phyloP scores from a whole-genome alignment of 2,113 vertebrate species.

The Oreotrochilus melanogaster region DNA sequence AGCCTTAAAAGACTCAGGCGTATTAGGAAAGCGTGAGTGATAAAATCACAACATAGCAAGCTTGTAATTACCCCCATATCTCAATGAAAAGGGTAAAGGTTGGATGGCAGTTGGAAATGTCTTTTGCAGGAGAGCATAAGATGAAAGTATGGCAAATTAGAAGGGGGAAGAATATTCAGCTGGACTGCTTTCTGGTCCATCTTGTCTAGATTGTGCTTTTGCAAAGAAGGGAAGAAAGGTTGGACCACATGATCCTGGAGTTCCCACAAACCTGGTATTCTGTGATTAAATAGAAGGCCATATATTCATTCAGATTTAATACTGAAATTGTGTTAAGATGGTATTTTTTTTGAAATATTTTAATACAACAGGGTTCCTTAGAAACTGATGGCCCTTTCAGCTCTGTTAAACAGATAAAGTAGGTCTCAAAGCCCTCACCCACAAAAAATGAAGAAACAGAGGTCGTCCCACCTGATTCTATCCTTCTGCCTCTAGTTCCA shows the following conservation, averaged over 20 bases:
- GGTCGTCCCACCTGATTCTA: not conserved
- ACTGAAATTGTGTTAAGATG: not conserved
- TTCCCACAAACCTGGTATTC: accelerated
- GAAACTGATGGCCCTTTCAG: not conserved
- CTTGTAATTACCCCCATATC: not conserved
- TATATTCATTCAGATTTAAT: not conserved
- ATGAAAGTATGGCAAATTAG: not conserved
- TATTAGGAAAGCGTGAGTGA: not conserved
- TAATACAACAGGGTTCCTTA: not conserved
- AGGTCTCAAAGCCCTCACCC: not conserved
- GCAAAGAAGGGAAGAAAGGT: accelerated
- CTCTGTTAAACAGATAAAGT: not conserved
- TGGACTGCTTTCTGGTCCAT: accelerated
- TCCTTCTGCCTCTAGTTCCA: not conserved
- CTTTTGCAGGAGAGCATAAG: accelerated
- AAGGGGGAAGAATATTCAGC: accelerated
- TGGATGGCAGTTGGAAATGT: not conserved
- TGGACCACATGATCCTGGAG: not conserved
- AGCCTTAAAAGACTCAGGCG: not conserved
- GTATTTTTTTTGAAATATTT: not conserved
- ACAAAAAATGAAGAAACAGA: not conserved
- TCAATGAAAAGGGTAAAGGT: not conserved
- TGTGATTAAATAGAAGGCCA: accelerated
- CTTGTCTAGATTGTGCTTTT: accelerated
- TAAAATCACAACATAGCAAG: not conserved